Evolutionary conservation across 2,888 invertebrate genomes (phyloP).

Genomic region (Leptarthrus brevirostris): DNA sequence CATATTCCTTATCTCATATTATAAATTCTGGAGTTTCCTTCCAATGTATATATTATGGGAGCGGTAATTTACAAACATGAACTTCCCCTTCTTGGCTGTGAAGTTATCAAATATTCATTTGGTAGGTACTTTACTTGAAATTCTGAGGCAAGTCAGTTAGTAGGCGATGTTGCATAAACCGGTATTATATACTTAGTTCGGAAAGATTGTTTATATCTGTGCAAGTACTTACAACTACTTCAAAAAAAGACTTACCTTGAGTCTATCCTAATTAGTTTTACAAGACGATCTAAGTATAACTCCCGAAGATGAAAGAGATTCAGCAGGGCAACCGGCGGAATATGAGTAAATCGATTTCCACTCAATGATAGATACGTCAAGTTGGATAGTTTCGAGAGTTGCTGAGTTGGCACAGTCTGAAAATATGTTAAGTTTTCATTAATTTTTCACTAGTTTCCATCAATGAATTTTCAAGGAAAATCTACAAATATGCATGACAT

Average conservation of each 20-base stretch:
- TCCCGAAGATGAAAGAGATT: slow-evolving; percentile 84
- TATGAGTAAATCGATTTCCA: slow-evolving; percentile 79
- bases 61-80: slow-evolving; percentile 19
- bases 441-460: no score
- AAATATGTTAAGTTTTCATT: slow-evolving; percentile 50
- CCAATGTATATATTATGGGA: neutral
- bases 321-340: slow-evolving; percentile 83
- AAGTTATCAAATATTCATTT: slow-evolving; percentile 49
- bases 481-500: no score
- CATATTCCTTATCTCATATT: no score
- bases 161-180: slow-evolving; percentile 37
- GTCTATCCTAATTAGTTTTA: slow-evolving; percentile 77
- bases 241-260: slow-evolving; percentile 66
- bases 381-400: slow-evolving; percentile 80
- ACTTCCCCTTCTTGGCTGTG: slow-evolving; percentile 37
- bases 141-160: slow-evolving; percentile 20
- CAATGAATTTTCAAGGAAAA: no score
- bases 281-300: slow-evolving; percentile 78
- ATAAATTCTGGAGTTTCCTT: neutral
- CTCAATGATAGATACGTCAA: slow-evolving; percentile 81
- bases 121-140: neutral
- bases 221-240: neutral
- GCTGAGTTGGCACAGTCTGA: slow-evolving; percentile 76
- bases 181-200: neutral
- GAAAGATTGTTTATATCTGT: neutral